Evolutionary conservation across 2,888 invertebrate species (phyloP), one percentile per base, ranked within the genome.

Genomic region (Xestia c-nigrum): DNA sequence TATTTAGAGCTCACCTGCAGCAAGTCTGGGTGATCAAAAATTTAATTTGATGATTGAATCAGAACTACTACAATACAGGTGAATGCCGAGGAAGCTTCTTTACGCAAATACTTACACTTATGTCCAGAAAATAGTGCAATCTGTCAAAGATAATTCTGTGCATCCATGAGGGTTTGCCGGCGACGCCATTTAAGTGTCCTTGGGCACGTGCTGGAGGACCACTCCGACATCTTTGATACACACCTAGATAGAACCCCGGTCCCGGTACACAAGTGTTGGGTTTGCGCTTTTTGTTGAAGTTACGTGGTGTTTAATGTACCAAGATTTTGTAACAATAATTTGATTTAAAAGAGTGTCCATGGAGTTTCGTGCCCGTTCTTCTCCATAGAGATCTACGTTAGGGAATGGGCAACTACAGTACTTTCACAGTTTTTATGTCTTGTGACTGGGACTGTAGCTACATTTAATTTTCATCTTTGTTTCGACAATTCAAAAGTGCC

Each of bases 161-260:
- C 59, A 61, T 14, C 31, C 40, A 71, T 40, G 31, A 46, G 7
- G 10, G 4, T 14, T 64, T 19, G n/a, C 24, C 50, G 16, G 38
- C 47, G 24, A 52, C n/a, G 16, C 19, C 43, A 43, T 31, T 31
- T 31, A 46, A 80, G 77, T 57, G 57, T 82, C 67, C 70, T 82
- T 64, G 14, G 24, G 66, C 65, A 64, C 83, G 83, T 83, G 50
- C 67, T 31, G 63, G 50, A 71, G 78, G 69, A 76, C 52, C 52
- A 19, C 63, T 50, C 57, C 24, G 12, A n/a, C 65, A 82, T 82
- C 77, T 71, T 24, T 67, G 77, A 82, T 64, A 57, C 50, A n/a
- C 12, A 43, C 12, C 46, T 55, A 16, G 38, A 65, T 57, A 46
- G 14, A 3, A 38, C 24, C 19, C 21, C 19, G 50, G 5, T 24